Evolutionary conservation across 2,113 vertebrate species (phyloP).

Genomic region (Corythoichthys intestinalis): DNA sequence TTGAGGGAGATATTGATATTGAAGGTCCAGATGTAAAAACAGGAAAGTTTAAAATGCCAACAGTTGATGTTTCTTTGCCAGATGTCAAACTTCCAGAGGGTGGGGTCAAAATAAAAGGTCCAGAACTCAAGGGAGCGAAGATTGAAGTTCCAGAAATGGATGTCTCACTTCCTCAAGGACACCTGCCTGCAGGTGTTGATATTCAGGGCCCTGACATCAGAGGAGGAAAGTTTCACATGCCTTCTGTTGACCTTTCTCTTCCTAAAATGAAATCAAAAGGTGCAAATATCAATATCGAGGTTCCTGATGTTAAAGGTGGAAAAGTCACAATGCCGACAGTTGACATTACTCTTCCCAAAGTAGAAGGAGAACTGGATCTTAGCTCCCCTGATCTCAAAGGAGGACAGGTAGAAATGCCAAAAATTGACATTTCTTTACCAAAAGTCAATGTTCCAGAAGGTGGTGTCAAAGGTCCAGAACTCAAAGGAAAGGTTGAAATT

Average conservation of each 20-base stretch:
- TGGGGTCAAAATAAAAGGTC: constrained; percentile 15
- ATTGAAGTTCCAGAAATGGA: constrained; percentile 53
- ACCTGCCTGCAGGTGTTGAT: constrained; percentile 24
- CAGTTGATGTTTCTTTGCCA: constrained; percentile 25
- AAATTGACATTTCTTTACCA: constrained; percentile 12
- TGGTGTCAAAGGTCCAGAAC: neutral
- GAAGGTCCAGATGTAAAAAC: constrained; percentile 2
- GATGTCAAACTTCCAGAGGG: constrained; percentile 20
- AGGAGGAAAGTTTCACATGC: constrained; percentile 24
- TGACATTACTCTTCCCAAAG: neutral
- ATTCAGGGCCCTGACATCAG: constrained; percentile 33
- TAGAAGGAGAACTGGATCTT: neutral
- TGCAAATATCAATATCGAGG: neutral
- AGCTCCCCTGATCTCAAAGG: neutral
- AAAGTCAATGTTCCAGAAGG: constrained; percentile 16
- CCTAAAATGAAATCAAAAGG: constrained; percentile 1
- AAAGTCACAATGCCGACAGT: neutral
- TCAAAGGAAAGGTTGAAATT: constrained; percentile 15
- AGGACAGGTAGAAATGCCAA: neutral
- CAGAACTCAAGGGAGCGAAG: constrained; percentile 21
- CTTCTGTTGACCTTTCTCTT: neutral
- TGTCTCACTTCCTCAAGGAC: constrained; percentile 44
- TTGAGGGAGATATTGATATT: constrained; percentile 7
- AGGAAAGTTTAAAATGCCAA: constrained; percentile 32
- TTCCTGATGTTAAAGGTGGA: constrained; percentile 10